phyloP scores from a whole-genome alignment of 2,113 vertebrate species.

The Circaetus gallicus region DNA sequence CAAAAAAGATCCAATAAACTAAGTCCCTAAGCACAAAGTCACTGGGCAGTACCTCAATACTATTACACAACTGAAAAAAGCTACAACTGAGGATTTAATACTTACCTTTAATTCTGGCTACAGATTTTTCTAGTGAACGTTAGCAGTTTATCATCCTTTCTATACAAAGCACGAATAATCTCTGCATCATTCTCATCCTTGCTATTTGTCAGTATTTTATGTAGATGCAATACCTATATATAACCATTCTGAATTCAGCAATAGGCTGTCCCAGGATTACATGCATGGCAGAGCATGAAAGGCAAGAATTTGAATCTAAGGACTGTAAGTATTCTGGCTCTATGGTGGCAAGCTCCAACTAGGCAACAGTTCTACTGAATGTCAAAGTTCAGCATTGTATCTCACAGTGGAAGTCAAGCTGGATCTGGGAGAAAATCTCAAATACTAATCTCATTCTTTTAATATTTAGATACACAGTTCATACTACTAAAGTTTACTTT shows the following conservation, averaged over 20 bases:
- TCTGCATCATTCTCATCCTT: neutral
- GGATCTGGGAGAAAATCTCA: fast-evolving
- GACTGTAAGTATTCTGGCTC: neutral
- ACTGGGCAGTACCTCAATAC: neutral
- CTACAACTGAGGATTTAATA: neutral
- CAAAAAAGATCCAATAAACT: neutral
- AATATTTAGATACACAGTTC: neutral
- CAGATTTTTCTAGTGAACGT: neutral
- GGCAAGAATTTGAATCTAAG: neutral
- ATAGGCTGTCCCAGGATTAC: neutral
- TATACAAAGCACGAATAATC: neutral
- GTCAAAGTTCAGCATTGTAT: neutral
- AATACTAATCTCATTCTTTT: neutral
- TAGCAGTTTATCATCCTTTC: neutral
- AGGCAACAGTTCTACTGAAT: neutral
- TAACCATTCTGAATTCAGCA: neutral
- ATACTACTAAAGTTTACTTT: neutral
- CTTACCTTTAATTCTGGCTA: neutral
- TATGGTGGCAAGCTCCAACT: neutral
- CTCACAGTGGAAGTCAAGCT: neutral
- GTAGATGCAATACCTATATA: neutral
- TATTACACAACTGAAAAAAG: neutral
- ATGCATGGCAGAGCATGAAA: neutral
- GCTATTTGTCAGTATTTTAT: neutral
- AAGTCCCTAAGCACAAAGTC: neutral